Evolutionary conservation across 2,888 invertebrate genomes (phyloP), one percentile per base, ranked within the genome.

Genomic region (Aspidiotus rigidus): DNA sequence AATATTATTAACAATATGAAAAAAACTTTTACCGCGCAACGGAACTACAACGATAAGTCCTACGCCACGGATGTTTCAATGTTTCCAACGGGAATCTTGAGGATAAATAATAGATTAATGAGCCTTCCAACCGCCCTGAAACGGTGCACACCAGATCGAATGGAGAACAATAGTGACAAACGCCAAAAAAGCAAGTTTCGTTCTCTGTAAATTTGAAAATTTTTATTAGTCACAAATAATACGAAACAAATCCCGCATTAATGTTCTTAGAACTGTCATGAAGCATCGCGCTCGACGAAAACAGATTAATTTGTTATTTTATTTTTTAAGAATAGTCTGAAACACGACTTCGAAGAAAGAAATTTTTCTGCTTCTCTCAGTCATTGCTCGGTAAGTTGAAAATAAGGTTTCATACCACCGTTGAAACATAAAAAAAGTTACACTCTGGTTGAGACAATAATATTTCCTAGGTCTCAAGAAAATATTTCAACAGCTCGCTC

Each of bases 31-130:
- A 80, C 80, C 76, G 80, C 0, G 89, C 89, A 76, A 83, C 81
- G 76, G 86, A 85, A 64, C 84, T 85, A 40, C 81, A 83, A 74
- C 83, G 88, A 76, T 96, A 96, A 7, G 91, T 91, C 73, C 95
- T 81, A 75, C 89, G 87, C 96, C 96, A 97, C 0, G 96, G 96
- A 72, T 92, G 90, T 69, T 87, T 84, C 75, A 84, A 81, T 72
- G 84, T 81, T 74, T 80, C 83, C 62, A 92, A 82, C 72, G 80
- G 83, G 71, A 84, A 84, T 57, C 77, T 74, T 17, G 77, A 74
- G 13, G 93, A 89, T 73, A 95, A 80, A 81, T 91, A 89, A 66
- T 93, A 83, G 72, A 94, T 88, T 53, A 93, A 81, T 17, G 90
- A 88, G 5, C 95, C 96, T 79, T 90, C 91, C 74, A 96, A 80